Conservation (phyloP, 2,113 vertebrate genomes). For the Stegastes partitus region DNA sequence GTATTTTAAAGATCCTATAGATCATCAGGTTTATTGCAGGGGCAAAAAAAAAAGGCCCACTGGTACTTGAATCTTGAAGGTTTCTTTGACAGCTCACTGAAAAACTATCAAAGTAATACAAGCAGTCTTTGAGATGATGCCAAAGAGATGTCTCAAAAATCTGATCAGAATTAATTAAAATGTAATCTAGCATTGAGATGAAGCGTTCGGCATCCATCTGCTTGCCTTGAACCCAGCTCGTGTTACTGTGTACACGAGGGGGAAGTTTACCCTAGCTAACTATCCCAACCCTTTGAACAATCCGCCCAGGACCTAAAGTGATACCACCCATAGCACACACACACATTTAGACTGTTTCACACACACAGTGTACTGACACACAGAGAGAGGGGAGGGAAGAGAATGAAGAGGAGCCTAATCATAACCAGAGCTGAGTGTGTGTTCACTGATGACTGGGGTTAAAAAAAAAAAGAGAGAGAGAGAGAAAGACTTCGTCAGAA, state of each 20-base stretch:
- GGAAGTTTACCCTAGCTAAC: conserved; percentile 35
- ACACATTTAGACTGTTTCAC: conserved; percentile 11
- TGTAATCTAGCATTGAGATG: conserved; percentile 37
- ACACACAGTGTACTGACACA: conserved; percentile 2
- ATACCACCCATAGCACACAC: conserved; percentile 22
- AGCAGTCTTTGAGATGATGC: conserved; percentile 28
- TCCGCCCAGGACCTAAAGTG: conserved; percentile 23
- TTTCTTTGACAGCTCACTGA: conserved; percentile 23
- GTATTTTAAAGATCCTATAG: too few relatives aligned
- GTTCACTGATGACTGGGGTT: conserved; percentile 30
- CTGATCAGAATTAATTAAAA: conserved; percentile 59
- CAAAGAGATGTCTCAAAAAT: conserved; percentile 40
- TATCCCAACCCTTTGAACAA: conserved; percentile 37
- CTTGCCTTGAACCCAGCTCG: conserved; percentile 26
- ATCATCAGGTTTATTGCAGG: too few relatives aligned
- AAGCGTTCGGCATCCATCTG: conserved; percentile 47
- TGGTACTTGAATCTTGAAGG: neutral
- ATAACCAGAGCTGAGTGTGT: conserved; percentile 24
- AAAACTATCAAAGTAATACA: conserved; percentile 32
- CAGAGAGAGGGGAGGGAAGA: neutral
- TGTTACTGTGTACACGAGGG: conserved; percentile 9
- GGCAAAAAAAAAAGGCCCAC: neutral
- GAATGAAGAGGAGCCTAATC: neutral
- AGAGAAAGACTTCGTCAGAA: conserved; percentile 61
- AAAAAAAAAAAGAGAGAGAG: too few relatives aligned